Percentiles rank a stretch among this genome's conserved stretches.
These are phyloP conservation scores for Prietella phreatophila DNA, from an alignment of 2,113 vertebrate genomes.

Conservation along the genomic window DNA sequence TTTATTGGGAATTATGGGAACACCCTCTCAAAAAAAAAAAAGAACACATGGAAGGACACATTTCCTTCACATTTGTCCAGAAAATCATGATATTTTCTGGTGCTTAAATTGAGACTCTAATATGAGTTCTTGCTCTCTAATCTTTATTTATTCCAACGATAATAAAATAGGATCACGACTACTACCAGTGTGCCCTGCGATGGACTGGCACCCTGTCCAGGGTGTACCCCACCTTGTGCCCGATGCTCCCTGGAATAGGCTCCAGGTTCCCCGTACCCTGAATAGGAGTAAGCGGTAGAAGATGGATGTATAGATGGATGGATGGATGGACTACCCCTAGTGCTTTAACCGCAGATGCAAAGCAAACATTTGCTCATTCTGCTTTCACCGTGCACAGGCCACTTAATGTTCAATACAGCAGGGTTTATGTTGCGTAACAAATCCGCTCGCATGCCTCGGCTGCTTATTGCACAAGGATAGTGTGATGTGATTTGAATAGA, in stretches of 20 bases:
- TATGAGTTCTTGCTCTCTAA: background rate
- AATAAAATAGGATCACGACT: too few species aligned
- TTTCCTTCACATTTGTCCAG: background rate
- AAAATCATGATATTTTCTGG: background rate
- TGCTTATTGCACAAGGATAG: background rate
- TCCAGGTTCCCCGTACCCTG: too few species aligned
- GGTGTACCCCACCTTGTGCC: too few species aligned
- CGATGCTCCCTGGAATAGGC: too few species aligned
- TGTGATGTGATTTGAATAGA: background rate
- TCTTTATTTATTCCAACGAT: background rate
- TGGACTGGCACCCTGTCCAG: too few species aligned
- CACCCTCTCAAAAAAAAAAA: background rate
- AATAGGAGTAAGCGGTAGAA: too few species aligned
- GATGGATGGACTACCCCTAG: background rate
- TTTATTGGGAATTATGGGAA: background rate
- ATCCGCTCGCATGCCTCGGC: background rate
- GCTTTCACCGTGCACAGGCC: background rate
- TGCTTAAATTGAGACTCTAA: background rate
- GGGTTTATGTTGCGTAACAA: background rate
- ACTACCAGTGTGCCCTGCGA: background rate
- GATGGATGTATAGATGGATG: too few species aligned
- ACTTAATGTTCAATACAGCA: constrained; percentile 31
- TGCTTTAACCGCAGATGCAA: background rate
- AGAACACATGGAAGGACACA: background rate
- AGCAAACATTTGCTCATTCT: constrained; percentile 15